Evolutionary conservation across 2,113 vertebrate species (phyloP).

Genomic region (Formicarius rufipectus): DNA sequence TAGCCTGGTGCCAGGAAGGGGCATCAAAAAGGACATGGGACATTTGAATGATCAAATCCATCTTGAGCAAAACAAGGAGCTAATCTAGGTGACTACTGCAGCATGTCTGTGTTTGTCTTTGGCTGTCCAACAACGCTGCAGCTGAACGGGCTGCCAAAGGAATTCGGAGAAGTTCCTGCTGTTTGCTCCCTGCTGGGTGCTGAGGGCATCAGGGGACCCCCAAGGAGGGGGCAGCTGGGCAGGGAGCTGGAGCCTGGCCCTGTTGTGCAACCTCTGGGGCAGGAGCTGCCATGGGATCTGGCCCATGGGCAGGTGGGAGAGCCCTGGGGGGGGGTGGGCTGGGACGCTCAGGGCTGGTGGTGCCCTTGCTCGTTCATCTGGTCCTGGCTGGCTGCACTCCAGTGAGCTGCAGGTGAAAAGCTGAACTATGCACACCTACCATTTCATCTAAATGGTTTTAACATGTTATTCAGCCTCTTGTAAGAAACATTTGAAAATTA

Average conservation of each 20-base stretch:
- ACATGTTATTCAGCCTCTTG: neutral
- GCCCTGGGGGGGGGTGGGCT: rapidly evolving
- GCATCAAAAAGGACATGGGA: neutral
- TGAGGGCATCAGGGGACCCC: neutral
- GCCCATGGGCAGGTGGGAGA: rapidly evolving
- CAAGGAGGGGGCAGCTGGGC: neutral
- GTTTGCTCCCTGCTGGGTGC: too few species aligned
- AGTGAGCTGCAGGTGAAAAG: neutral
- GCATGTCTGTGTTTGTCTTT: neutral
- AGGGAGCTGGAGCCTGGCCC: neutral
- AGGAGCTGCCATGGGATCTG: neutral
- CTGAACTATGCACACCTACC: neutral
- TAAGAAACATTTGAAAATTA: neutral
- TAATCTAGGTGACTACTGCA: neutral
- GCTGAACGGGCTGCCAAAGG: neutral
- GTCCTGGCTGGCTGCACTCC: neutral
- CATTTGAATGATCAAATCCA: neutral
- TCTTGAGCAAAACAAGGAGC: neutral
- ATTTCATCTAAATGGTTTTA: neutral
- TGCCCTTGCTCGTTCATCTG: rapidly evolving
- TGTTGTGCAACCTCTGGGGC: neutral
- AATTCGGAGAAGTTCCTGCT: neutral
- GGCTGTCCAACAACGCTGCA: neutral
- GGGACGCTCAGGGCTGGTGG: neutral
- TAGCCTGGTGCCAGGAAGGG: neutral